Percentiles rank a stretch among this genome's conserved stretches.
phyloP scores from a whole-genome alignment of 2,113 vertebrate species.

The Elachura formosa region DNA sequence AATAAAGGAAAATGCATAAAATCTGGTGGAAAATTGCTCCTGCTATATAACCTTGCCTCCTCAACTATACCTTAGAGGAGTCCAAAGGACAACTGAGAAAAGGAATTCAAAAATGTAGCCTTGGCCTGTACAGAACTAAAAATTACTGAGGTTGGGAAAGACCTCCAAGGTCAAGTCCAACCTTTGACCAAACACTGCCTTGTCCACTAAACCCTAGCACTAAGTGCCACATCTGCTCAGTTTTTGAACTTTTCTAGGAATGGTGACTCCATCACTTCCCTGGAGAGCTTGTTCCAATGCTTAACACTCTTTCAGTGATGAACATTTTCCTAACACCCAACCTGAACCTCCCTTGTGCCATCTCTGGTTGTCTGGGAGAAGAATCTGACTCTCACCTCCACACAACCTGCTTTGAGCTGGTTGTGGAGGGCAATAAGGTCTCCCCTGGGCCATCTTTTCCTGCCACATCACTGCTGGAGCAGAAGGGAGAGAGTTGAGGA shows the following conservation, averaged over 20 bases:
- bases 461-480: neutral
- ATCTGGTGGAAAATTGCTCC: neutral
- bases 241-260: neutral
- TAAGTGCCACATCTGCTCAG: neutral
- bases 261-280: neutral
- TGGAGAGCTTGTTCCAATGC: neutral
- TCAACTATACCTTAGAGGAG: neutral
- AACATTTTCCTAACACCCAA: neutral
- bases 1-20: neutral
- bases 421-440: neutral
- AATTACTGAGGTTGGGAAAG: neutral
- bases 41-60: neutral
- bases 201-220: neutral
- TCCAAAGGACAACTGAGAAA: neutral
- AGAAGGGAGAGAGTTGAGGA: neutral
- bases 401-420: neutral
- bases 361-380: neutral
- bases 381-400: neutral
- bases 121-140: neutral
- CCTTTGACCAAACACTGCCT: neutral
- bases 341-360: neutral
- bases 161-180: neutral
- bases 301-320: neutral
- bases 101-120: neutral
- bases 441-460: neutral